Conservation (phyloP, 2,888 invertebrate genomes). For the Helleia helle region DNA sequence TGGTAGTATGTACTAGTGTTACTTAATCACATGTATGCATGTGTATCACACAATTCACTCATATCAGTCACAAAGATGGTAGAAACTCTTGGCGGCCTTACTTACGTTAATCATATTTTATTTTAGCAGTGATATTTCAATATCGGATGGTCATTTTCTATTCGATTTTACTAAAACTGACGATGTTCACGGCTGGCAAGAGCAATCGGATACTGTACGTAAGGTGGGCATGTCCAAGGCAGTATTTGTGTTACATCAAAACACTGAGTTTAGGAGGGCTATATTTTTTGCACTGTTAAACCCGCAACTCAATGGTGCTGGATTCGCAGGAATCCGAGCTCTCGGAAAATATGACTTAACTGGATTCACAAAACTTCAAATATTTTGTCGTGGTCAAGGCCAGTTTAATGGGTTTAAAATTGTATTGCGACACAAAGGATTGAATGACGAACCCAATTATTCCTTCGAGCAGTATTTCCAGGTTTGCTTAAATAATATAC, state of each 20-base stretch:
- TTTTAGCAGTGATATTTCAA: conserved; percentile 29
- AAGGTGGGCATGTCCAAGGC: conserved; percentile 80
- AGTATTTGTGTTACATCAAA: conserved; percentile 71
- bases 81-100: no score
- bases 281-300: conserved; percentile 77
- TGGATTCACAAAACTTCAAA: conserved; percentile 57
- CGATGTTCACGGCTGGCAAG: conserved; percentile 71
- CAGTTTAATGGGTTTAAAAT: conserved; percentile 75
- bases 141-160: conserved; percentile 42
- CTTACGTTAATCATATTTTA: no score
- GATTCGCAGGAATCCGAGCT: conserved; percentile 77
- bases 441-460: conserved; percentile 71
- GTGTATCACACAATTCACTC: no score
- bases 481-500: conserved; percentile 36
- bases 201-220: conserved; percentile 78
- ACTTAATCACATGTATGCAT: no score
- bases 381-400: conserved; percentile 75
- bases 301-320: conserved; percentile 79
- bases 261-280: conserved; percentile 73
- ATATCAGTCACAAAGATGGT: no score
- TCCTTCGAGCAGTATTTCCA: conserved; percentile 76
- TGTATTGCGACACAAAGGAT: conserved; percentile 71
- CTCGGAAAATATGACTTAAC: conserved; percentile 62
- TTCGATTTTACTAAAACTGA: conserved; percentile 74
- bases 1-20: no score